Base-by-base conservation (phyloP, 2,797 vertebrate genomes). In the Anabacerthia variegaticeps region DNA sequence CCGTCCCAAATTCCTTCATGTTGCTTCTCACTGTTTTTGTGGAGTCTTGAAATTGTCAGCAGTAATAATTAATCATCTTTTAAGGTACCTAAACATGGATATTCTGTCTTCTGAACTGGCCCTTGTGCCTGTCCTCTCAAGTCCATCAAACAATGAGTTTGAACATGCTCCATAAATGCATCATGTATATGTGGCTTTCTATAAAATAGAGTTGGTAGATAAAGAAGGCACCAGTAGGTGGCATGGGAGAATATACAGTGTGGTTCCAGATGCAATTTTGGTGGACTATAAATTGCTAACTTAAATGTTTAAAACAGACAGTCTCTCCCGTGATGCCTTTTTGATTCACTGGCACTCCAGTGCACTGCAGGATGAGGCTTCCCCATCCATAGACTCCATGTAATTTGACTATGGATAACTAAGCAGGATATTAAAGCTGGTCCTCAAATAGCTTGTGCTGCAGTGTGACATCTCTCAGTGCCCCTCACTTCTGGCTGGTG, bases 151-250 rank as follows among this genome's bases (percentile, higher is more conserved):
- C 68, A 37, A 26, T 2, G 8, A 55, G 12, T 37, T 61, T 68
- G 46, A 92, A 16, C 5, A 1, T 4, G 24, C 1, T 24, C 36
- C 14, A 5, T 24, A 55, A 84, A 48, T 8, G 5, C 3, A 6
- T 10, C 12, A 4, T 3, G 1, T 49, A 4, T 14, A 2, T 7
- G 14, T 54, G 43, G 13, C 36, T 85, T 41, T 86, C 43, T 69
- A 0, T 41, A 39, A 72, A 76, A 72, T 18, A 30, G 11, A 24
- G 12, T 39, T 51, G 67, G 79, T 43, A 85, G 69, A 41, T 66
- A 92, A 89, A 24, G 72, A 62, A 92, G 82, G 73, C 73, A 89
- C 95, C 95, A 95, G 96, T 86, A 97, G 96, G 88, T 97, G 95
- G 94, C 95, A 96, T 89, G 95, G 26, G 7, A 96, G 95, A 94